Conservation (phyloP, 2,113 vertebrate species). For the Sprattus sprattus region DNA sequence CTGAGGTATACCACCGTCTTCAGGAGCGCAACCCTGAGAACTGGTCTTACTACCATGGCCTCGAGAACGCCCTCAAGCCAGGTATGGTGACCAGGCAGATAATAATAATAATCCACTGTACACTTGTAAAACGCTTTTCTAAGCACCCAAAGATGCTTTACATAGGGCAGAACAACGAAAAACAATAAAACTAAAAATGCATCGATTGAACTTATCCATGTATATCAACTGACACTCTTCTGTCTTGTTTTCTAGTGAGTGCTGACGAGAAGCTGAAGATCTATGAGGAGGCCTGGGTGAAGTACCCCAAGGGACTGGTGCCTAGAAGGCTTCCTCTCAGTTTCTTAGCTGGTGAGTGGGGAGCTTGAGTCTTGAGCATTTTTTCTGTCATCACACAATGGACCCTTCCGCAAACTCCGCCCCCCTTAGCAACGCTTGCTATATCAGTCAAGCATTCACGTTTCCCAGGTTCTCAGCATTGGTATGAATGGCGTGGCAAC, state of each 20-base stretch:
- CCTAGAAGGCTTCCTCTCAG: constrained; percentile 90
- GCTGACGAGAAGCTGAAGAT: constrained; percentile 89
- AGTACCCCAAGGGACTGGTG: constrained; percentile 90
- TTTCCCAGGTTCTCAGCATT: no score
- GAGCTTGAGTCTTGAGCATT: neutral
- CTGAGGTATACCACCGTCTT: constrained; percentile 84
- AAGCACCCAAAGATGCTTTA: no score
- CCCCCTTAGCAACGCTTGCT: no score
- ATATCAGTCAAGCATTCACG: no score
- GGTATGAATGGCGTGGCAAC: no score
- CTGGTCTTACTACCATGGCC: constrained; percentile 94
- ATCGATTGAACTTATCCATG: neutral
- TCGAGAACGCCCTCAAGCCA: constrained; percentile 90
- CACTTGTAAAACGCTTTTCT: no score
- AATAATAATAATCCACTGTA: no score
- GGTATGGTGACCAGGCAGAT: constrained; percentile 59
- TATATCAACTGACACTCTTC: neutral
- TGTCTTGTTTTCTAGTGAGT: constrained; percentile 68
- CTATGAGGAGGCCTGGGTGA: constrained; percentile 92
- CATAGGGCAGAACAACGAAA: no score
- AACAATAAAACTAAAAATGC: no score
- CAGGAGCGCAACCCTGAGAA: constrained; percentile 97
- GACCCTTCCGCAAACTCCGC: no score
- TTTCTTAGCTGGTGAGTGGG: constrained; percentile 82
- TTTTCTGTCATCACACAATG: neutral